Conservation (phyloP, 1,140 invertebrate genomes). For the Cataglyphis hispanica region DNA sequence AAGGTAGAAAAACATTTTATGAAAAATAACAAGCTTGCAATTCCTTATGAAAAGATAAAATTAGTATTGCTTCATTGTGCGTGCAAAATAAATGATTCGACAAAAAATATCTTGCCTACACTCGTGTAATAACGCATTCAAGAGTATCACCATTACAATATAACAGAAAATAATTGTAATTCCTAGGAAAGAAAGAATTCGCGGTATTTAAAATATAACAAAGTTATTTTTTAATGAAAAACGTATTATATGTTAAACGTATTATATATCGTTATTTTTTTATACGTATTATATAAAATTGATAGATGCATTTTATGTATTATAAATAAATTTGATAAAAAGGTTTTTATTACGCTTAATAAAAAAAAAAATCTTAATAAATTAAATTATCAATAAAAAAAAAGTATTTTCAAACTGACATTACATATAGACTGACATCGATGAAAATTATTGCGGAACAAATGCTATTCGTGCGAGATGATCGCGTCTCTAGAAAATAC, state of each 20-base stretch:
- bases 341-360: not conserved
- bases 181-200: not conserved
- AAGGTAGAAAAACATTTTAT: not conserved
- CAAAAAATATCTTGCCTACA: not conserved
- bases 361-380: not conserved
- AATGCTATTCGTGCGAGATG: not conserved
- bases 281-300: not conserved
- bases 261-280: too few relatives aligned
- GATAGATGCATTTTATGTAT: not conserved
- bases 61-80: not conserved
- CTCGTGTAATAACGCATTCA: not conserved
- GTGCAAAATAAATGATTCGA: not conserved
- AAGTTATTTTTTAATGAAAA: too few relatives aligned
- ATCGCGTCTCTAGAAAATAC: slow-evolving; percentile 27
- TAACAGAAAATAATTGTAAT: not conserved
- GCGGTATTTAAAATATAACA: not conserved
- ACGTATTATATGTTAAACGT: too few relatives aligned
- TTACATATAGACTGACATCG: not conserved
- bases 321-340: not conserved
- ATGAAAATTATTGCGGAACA: slow-evolving; percentile 20
- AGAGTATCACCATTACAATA: not conserved
- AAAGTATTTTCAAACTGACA: not conserved
- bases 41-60: not conserved
- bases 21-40: not conserved
- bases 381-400: not conserved